Evolutionary conservation across 2,888 invertebrate species (phyloP).

Genomic region (Arge pagana): DNA sequence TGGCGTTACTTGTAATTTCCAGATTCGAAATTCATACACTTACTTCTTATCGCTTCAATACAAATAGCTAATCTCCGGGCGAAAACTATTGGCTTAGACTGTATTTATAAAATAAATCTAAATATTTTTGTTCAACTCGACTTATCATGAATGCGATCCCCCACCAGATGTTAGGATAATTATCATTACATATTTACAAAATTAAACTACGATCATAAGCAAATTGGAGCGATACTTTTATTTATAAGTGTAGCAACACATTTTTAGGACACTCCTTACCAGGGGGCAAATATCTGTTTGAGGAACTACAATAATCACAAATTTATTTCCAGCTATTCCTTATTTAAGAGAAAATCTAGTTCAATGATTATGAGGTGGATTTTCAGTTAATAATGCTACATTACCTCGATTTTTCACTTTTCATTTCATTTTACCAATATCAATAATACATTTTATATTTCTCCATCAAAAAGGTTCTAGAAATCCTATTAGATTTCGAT

Average conservation of each 20-base stretch:
- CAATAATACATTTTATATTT: slow-evolving; percentile 69
- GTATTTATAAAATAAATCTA: no score
- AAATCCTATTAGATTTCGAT: slow-evolving; percentile 73
- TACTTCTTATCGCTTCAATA: no score
- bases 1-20: no score
- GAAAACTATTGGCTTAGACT: no score
- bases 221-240: slow-evolving; percentile 71
- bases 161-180: no score
- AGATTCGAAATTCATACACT: no score
- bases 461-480: slow-evolving; percentile 72
- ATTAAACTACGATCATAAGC: no score
- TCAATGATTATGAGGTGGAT: slow-evolving; percentile 77
- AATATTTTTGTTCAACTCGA: no score
- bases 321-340: slow-evolving; percentile 73
- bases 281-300: slow-evolving; percentile 82
- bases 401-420: slow-evolving; percentile 78
- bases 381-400: slow-evolving; percentile 74
- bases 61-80: no score
- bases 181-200: no score
- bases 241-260: slow-evolving; percentile 73
- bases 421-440: slow-evolving; percentile 69
- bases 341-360: slow-evolving; percentile 69
- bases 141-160: no score
- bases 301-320: slow-evolving; percentile 81
- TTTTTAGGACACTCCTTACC: slow-evolving; percentile 80